Conservation (phyloP, 2,113 vertebrate species). For the Tenebrosternarchus preto region DNA sequence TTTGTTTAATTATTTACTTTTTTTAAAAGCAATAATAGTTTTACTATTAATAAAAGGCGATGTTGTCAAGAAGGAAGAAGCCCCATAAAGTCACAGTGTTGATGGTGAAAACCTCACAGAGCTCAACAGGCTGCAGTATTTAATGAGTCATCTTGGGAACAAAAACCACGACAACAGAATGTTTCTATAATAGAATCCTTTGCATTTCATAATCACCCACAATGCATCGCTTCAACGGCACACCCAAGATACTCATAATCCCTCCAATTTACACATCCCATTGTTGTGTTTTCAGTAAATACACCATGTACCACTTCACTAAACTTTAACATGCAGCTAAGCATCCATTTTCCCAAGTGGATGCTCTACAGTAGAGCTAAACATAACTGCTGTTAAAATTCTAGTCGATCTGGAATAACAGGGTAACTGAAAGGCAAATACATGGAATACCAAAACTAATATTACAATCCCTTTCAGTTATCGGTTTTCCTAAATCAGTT, state of each 20-base stretch:
- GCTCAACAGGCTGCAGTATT: background rate
- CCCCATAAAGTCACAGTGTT: background rate
- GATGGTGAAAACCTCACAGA: background rate
- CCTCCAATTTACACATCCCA: background rate
- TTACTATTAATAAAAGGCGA: background rate
- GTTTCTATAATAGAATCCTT: background rate
- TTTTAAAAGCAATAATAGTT: background rate
- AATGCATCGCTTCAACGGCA: conserved; percentile 10
- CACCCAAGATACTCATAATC: background rate
- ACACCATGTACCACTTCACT: conserved; percentile 15
- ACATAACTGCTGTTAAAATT: background rate
- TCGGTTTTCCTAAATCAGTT: background rate
- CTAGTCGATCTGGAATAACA: background rate
- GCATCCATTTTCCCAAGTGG: background rate
- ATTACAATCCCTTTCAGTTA: background rate
- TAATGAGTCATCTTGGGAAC: background rate
- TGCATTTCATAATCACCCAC: conserved; percentile 8
- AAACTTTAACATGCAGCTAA: background rate
- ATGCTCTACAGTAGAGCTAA: background rate
- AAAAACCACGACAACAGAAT: background rate
- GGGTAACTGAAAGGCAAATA: background rate
- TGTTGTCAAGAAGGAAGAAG: background rate
- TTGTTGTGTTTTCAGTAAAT: conserved; percentile 20
- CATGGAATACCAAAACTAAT: conserved; percentile 5
- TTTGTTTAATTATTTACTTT: background rate